phyloP scores from a whole-genome alignment of 2,888 invertebrate genomes.

The Netelia fuscicornis region DNA sequence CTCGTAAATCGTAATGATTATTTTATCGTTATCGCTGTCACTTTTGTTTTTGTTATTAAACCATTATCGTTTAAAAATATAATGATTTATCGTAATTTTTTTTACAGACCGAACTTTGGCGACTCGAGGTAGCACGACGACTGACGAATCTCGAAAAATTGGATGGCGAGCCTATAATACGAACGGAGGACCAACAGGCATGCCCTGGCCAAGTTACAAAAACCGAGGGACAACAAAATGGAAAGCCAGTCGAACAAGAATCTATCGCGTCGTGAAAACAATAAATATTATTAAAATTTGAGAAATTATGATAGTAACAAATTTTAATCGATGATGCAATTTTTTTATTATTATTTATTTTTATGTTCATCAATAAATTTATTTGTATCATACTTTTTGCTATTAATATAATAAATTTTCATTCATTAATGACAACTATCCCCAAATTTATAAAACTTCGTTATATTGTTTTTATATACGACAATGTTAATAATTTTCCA shows the following conservation, averaged over 20 bases:
- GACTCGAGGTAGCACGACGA: constrained; percentile 89
- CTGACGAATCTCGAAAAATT: constrained; percentile 92
- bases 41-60: too few relatives aligned
- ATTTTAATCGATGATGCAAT: neutral
- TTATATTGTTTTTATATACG: too few relatives aligned
- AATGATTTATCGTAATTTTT: neutral
- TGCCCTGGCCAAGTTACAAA: constrained; percentile 59
- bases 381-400: too few relatives aligned
- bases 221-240: constrained; percentile 64
- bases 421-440: too few relatives aligned
- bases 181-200: constrained; percentile 83
- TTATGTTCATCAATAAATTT: neutral
- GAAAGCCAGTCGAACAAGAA: constrained; percentile 63
- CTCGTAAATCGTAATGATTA: too few relatives aligned
- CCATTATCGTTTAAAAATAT: too few relatives aligned
- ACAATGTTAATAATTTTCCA: too few relatives aligned
- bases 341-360: neutral
- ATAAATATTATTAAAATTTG: neutral
- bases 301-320: neutral
- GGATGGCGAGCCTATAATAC: constrained; percentile 92
- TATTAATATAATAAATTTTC: too few relatives aligned
- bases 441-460: too few relatives aligned
- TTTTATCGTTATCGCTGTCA: neutral
- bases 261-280: neutral
- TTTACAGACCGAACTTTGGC: constrained; percentile 88